phyloP scores from a whole-genome alignment of 2,113 vertebrate species.

The Macrotis lagotis region DNA sequence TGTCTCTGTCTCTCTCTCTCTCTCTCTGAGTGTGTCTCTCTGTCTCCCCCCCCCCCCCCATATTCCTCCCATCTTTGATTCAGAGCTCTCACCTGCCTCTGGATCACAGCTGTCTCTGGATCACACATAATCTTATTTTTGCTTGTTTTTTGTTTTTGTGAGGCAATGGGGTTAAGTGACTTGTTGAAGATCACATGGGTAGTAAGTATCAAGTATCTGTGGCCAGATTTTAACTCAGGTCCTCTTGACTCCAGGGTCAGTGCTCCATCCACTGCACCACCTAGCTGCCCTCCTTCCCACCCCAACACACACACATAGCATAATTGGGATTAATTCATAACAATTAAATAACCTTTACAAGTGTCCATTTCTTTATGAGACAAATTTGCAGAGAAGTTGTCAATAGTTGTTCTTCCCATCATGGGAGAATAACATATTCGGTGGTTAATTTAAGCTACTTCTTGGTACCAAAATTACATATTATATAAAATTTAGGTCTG shows the following conservation, averaged over 20 bases:
- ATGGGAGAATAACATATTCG: conserved; percentile 62
- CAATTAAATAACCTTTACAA: conserved; percentile 50
- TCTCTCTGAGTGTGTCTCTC: neutral
- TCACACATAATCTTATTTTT: conserved; percentile 55
- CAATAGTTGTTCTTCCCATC: conserved; percentile 55
- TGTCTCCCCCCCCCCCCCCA: neutral
- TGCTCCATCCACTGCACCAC: no score
- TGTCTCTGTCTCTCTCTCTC: neutral
- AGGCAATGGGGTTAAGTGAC: no score
- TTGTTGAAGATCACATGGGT: no score
- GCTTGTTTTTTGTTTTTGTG: no score
- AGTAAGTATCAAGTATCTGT: no score
- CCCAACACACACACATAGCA: no score
- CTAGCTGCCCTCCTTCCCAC: no score
- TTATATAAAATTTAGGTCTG: conserved; percentile 62
- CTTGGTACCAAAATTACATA: conserved; percentile 68
- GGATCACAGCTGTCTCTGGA: conserved; percentile 21
- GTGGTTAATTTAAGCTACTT: conserved; percentile 67
- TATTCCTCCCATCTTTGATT: neutral
- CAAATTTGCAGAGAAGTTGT: conserved; percentile 63
- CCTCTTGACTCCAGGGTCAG: no score
- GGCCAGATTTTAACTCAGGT: no score
- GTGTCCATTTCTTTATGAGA: conserved; percentile 62
- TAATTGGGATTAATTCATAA: conserved; percentile 60
- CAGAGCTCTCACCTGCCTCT: neutral